Evolutionary conservation across 2,797 vertebrate genomes (phyloP).

Genomic region (Pseudopleuronectes americanus): DNA sequence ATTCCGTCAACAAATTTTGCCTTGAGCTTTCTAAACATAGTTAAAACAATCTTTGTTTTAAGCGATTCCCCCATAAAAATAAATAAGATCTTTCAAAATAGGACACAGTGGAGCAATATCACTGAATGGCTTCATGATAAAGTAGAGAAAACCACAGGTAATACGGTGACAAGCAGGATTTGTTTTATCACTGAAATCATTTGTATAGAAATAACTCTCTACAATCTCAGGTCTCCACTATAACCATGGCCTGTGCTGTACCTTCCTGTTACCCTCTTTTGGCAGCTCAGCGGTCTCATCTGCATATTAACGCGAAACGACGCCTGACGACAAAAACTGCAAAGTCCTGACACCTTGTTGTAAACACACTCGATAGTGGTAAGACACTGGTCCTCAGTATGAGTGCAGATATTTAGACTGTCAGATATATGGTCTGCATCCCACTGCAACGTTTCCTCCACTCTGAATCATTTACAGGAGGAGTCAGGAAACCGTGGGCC

Average conservation of each 20-base stretch:
- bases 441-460: slow-evolving; percentile 12
- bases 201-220: background rate
- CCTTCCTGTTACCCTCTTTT: slow-evolving; percentile 46
- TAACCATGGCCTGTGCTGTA: slow-evolving; percentile 26
- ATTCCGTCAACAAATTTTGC: slow-evolving; percentile 21
- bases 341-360: slow-evolving; percentile 59
- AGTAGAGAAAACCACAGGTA: slow-evolving; percentile 13
- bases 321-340: slow-evolving; percentile 45
- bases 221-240: slow-evolving; percentile 50
- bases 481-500: background rate
- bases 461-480: slow-evolving; percentile 19
- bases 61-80: slow-evolving; percentile 24
- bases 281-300: slow-evolving; percentile 56
- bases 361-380: slow-evolving; percentile 40
- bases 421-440: slow-evolving; percentile 43
- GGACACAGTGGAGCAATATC: slow-evolving; percentile 23
- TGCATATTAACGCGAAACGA: slow-evolving; percentile 66
- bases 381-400: slow-evolving; percentile 15
- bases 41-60: slow-evolving; percentile 25
- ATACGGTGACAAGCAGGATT: slow-evolving; percentile 37
- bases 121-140: slow-evolving; percentile 29
- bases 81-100: slow-evolving; percentile 44
- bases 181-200: slow-evolving; percentile 47
- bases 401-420: slow-evolving; percentile 30
- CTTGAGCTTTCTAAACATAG: slow-evolving; percentile 19